A percentile compares a stretch with the other conserved stretches of the same genome.
Evolutionary conservation across 2,797 vertebrate genomes (phyloP).

Genomic region (Mionectes olivaceus): DNA sequence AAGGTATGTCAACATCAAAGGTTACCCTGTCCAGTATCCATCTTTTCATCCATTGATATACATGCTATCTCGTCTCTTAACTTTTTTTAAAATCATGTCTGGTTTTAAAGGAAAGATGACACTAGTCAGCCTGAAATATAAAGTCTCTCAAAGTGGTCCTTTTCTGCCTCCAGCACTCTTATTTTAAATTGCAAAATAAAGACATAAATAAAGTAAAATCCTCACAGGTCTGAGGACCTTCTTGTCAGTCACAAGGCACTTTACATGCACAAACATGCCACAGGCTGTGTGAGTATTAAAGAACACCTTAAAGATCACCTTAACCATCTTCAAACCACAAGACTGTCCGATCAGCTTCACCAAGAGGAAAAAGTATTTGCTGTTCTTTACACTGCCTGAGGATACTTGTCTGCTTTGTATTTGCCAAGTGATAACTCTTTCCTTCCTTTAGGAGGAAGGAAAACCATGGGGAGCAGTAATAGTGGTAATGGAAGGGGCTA

Average conservation of each 20-base stretch:
- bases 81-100: neutral
- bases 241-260: neutral
- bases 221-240: neutral
- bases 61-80: neutral
- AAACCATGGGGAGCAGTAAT: neutral
- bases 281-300: neutral
- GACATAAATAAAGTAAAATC: neutral
- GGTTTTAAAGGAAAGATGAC: neutral
- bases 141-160: neutral
- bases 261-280: neutral
- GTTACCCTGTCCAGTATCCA: neutral
- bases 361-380: neutral
- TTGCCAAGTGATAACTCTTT: neutral
- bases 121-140: neutral
- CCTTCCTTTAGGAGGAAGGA: neutral
- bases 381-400: neutral
- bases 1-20: neutral
- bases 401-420: neutral
- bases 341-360: neutral
- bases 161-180: neutral
- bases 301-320: neutral
- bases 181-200: conserved; percentile 21
- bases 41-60: neutral
- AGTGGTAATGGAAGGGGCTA: neutral
- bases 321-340: neutral